phyloP scores from a whole-genome alignment of 2,797 vertebrate genomes.

The Chromobotia macracanthus region DNA sequence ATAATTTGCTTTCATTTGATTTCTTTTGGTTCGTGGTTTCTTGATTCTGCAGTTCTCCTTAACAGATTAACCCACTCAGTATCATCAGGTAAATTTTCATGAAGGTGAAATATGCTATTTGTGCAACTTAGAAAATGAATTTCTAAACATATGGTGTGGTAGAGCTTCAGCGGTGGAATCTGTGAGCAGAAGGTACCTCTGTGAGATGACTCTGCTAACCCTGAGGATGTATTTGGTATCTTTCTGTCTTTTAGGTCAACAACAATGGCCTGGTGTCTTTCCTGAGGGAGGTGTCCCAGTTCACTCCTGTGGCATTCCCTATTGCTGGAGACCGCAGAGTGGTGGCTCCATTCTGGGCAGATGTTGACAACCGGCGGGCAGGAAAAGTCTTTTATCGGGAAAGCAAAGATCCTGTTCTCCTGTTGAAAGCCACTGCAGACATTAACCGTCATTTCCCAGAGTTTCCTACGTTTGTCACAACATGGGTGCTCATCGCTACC shows the following conservation, averaged over 20 bases:
- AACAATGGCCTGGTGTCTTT: conserved; percentile 98
- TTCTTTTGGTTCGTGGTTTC: background rate
- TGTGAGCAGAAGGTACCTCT: conserved; percentile 16
- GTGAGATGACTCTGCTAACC: conserved; percentile 16
- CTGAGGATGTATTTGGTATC: conserved; percentile 21
- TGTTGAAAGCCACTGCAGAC: conserved; percentile 82
- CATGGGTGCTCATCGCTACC: conserved; percentile 91
- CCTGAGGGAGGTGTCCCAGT: conserved; percentile 96
- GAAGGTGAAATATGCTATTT: conserved; percentile 34
- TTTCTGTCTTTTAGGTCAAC: conserved; percentile 83
- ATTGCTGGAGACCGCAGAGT: conserved; percentile 94
- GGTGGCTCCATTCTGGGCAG: conserved; percentile 95
- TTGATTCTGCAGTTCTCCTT: conserved; percentile 9
- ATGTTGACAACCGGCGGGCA: conserved; percentile 91
- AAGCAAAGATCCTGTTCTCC: conserved; percentile 77
- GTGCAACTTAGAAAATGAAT: conserved; percentile 19
- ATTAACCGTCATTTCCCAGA: conserved; percentile 87
- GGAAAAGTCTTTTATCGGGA: conserved; percentile 91
- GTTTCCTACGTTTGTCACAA: conserved; percentile 82
- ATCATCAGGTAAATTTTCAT: conserved; percentile 2
- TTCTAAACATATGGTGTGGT: conserved; percentile 29
- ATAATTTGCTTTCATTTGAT: background rate
- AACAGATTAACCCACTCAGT: conserved; percentile 2
- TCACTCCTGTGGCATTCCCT: conserved; percentile 94
- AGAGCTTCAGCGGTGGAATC: conserved; percentile 28